phyloP scores from a whole-genome alignment of 2,797 vertebrate genomes.

The Aplochiton taeniatus region DNA sequence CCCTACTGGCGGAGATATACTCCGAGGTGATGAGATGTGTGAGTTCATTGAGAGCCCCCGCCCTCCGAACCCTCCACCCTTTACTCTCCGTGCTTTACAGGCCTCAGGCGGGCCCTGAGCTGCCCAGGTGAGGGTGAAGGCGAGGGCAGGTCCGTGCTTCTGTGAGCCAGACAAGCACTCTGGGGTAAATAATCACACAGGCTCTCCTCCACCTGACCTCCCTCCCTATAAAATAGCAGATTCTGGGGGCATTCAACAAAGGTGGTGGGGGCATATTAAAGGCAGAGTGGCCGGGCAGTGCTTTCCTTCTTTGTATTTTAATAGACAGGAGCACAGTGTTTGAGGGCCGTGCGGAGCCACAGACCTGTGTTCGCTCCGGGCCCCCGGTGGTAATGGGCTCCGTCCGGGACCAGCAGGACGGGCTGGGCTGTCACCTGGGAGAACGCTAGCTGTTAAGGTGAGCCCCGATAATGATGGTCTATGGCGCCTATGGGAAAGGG shows the following conservation, averaged over 20 bases:
- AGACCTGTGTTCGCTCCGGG: slow-evolving; percentile 56
- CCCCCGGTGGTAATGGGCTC: slow-evolving; percentile 65
- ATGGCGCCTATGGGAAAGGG: slow-evolving; percentile 58
- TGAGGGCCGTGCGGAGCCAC: slow-evolving; percentile 49
- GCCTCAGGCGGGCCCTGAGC: slow-evolving; percentile 42
- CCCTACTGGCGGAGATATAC: slow-evolving; percentile 45
- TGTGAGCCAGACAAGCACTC: slow-evolving; percentile 58
- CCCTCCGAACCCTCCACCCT: slow-evolving; percentile 18
- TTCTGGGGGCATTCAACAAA: slow-evolving; percentile 52
- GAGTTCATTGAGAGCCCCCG: slow-evolving; percentile 61
- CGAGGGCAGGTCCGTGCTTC: slow-evolving; percentile 63
- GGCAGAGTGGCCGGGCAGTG: slow-evolving; percentile 31
- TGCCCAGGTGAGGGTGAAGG: slow-evolving; percentile 69
- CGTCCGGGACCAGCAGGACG: slow-evolving; percentile 53
- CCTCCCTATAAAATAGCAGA: slow-evolving; percentile 67
- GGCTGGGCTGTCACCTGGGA: slow-evolving; percentile 47
- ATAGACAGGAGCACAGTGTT: slow-evolving; percentile 58
- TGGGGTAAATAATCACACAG: slow-evolving; percentile 66
- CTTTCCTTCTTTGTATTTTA: slow-evolving; percentile 65
- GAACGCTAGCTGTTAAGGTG: slow-evolving; percentile 60
- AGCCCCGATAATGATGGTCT: slow-evolving; percentile 69
- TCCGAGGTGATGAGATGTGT: slow-evolving; percentile 62
- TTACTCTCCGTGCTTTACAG: slow-evolving; percentile 63
- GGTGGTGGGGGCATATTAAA: slow-evolving; percentile 66
- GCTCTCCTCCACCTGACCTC: slow-evolving; percentile 66